Conservation (phyloP, 2,113 vertebrate genomes). For the Seriola aureovittata region DNA sequence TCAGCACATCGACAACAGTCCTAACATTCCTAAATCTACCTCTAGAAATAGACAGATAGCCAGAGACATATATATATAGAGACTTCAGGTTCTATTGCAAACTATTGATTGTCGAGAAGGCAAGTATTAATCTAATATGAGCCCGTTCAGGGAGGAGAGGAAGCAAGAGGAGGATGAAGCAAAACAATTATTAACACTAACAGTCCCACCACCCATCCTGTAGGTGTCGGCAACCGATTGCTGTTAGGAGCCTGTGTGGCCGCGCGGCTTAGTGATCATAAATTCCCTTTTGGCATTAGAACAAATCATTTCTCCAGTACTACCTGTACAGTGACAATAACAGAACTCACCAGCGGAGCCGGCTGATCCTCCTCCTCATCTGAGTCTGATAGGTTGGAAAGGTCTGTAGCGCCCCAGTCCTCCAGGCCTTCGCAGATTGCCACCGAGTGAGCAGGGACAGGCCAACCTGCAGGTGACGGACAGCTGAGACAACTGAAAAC, state of each 20-base stretch:
- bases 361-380: constrained; percentile 90
- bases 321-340: not conserved
- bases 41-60: not conserved
- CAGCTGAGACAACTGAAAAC: not conserved
- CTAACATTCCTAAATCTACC: not conserved
- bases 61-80: not conserved
- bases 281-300: not conserved
- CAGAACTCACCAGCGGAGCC: constrained; percentile 87
- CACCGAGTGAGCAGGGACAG: constrained; percentile 85
- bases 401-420: constrained; percentile 89
- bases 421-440: constrained; percentile 89
- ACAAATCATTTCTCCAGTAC: not conserved
- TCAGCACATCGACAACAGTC: not conserved
- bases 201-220: too few relatives aligned
- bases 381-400: constrained; percentile 87
- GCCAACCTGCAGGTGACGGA: constrained; percentile 85
- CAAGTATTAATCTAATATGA: not conserved
- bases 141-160: not conserved
- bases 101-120: not conserved
- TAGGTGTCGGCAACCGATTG: too few relatives aligned
- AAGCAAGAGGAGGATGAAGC: not conserved
- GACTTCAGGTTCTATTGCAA: too few relatives aligned
- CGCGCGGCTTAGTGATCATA: too few relatives aligned
- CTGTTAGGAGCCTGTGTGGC: not conserved
- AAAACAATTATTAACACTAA: too few relatives aligned